Base-by-base conservation (phyloP, 2,113 vertebrate genomes). In the Balaenoptera acutorostrata region DNA sequence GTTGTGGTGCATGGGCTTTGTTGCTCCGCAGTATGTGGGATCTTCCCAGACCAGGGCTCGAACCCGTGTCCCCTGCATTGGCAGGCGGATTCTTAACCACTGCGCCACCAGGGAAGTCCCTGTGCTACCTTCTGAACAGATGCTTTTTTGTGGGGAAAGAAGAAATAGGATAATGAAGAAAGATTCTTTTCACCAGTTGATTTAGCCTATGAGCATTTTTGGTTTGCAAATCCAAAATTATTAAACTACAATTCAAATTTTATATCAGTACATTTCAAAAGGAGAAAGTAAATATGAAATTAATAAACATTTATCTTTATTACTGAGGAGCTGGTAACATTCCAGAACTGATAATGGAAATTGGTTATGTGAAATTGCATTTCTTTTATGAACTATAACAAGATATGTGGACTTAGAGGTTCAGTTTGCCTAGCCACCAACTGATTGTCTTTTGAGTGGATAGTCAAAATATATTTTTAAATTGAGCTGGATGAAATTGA, bases 401-500 rank as follows among this genome's bases (percentile, higher is more conserved):
- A 75, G 57, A 63, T 93, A 57, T 27, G 36, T 72, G 27, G 31
- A 46, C 61, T 81, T 78, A 21, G 1, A 82, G 59, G 33, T 68
- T 96, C 14, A 2, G 18, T 93, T 96, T 89, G n/a, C 57, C 61
- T 85, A 59, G 49, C 66, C 6, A 74, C 85, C 59, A 81, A 20
- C 63, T 91, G 41, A 66, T 75, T 92, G 71, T 83, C 81, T 90
- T 84, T 93, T 82, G 88, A 84, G 27, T 86, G 55, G 27, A 87
- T 57, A 91, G 80, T 95, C 66, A 75, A 91, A 89, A 63, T 88
- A 3, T 71, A 80, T 94, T 96, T 96, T 95, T 96, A 87, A 96
- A 81, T 94, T 80, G 33, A 95, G n/a, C 57, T 74, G 11, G 77
- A 5, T 91, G 59, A 95, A 92, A 81, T 41, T 75, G 44, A 83